These are phyloP conservation scores for Caenorhabditis sp. DNA, from an alignment of 2,888 invertebrate species.

Conservation along the genomic window DNA sequence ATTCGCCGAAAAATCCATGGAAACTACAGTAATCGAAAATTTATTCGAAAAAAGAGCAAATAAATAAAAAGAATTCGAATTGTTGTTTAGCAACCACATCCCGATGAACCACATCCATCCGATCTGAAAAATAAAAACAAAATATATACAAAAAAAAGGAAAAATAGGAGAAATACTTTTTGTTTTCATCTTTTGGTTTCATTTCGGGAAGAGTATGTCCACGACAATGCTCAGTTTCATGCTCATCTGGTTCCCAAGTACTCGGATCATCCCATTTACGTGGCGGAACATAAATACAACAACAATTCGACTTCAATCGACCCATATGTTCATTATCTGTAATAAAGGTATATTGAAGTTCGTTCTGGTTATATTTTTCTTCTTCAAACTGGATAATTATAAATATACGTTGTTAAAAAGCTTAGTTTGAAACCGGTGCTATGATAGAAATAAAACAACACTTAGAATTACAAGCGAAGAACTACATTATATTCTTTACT, in stretches of 20 bases:
- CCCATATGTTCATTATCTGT: conserved; percentile 79
- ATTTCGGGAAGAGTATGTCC: conserved; percentile 61
- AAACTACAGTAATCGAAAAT: not conserved
- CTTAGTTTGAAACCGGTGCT: too few species aligned
- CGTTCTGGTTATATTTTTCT: too few species aligned
- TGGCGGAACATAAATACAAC: conserved; percentile 71
- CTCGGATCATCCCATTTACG: conserved; percentile 69
- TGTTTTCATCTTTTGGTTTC: conserved; percentile 10
- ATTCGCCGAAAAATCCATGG: conserved; percentile 1
- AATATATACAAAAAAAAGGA: not conserved
- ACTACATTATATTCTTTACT: too few species aligned
- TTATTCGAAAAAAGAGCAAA: not conserved
- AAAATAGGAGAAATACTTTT: not conserved
- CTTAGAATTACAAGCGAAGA: too few species aligned
- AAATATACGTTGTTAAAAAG: too few species aligned
- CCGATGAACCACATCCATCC: conserved; percentile 6
- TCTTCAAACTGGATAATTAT: too few species aligned
- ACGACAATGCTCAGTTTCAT: conserved; percentile 67
- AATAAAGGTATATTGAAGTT: too few species aligned
- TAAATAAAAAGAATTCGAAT: not conserved
- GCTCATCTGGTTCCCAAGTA: conserved; percentile 66
- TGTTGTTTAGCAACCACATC: conserved; percentile 16
- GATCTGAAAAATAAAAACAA: not conserved
- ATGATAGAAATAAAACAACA: too few species aligned
- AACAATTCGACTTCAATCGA: conserved; percentile 71